Evolutionary conservation across 2,888 invertebrate genomes (phyloP).

Genomic region (Thecocarcelia acutangulata): DNA sequence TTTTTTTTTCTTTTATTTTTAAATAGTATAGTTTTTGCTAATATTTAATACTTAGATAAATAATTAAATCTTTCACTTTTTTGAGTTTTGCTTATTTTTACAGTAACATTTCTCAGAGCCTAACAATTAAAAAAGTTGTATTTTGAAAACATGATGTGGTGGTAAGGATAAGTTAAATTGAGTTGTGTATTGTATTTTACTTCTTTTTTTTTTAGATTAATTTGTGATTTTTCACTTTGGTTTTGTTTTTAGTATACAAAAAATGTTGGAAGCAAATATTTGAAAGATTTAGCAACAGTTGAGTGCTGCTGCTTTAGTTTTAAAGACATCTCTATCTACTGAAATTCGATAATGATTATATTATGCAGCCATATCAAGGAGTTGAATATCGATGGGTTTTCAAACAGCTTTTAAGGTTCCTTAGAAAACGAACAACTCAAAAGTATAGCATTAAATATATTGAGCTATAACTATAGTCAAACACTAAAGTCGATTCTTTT

Average conservation of each 20-base stretch:
- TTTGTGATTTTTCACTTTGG: slow-evolving; percentile 1
- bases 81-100: slow-evolving; percentile 61
- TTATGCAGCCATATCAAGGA: too few species aligned
- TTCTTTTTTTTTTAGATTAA: not conserved
- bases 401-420: too few species aligned
- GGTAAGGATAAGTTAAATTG: slow-evolving; percentile 65
- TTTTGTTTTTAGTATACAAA: slow-evolving; percentile 23
- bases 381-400: too few species aligned
- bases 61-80: slow-evolving; percentile 55
- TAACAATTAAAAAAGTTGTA: slow-evolving; percentile 66
- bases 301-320: too few species aligned
- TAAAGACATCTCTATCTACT: too few species aligned
- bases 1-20: slow-evolving; percentile 28
- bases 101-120: slow-evolving; percentile 67
- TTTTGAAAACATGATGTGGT: slow-evolving; percentile 69
- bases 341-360: too few species aligned
- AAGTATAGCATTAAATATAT: too few species aligned
- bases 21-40: slow-evolving; percentile 49
- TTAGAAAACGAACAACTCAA: too few species aligned
- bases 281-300: too few species aligned
- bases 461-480: too few species aligned
- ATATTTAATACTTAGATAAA: slow-evolving; percentile 50
- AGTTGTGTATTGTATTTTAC: slow-evolving; percentile 56
- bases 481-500: too few species aligned
- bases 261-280: slow-evolving; percentile 35